Evolutionary conservation across 1,140 invertebrate species (phyloP), one percentile per base, ranked within the genome.

Genomic region (Pseudobourletiella spinata): DNA sequence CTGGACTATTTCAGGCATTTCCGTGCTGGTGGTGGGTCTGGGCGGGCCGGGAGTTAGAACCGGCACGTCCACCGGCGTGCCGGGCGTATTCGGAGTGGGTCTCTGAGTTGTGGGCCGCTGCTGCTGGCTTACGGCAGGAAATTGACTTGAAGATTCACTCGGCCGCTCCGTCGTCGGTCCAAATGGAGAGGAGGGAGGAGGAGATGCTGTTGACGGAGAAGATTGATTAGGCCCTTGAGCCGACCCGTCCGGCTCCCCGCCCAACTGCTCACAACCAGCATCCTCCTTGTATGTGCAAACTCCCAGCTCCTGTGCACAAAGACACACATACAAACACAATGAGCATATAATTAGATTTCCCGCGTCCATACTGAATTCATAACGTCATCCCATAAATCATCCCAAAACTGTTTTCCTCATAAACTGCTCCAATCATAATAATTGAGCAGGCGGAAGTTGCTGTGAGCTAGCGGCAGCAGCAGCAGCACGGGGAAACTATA

Each of bases 271-370:
- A 48, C 61, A 63, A 2, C 18, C 1, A 29, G 61, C 20, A 16
- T 63, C 61, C 11, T 30, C 16, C 46, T 56, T 42, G 26, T 43
- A 32, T 2, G 43, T 48, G 32, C 61, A 63, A 29, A 62, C 28
- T 2, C 60, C 60, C 2, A 14, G 26, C 1, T 26, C 54, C 60
- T 62, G 20, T n/a, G 20, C 29, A 51, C 32, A 29, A 4, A 25
- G 4, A 58, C 3, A 58, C 29, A 44, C 2, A 58, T n/a, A n/a
- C n/a, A n/a, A n/a, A n/a, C n/a, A n/a, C n/a, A n/a, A n/a, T n/a
- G n/a, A n/a, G n/a, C n/a, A n/a, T n/a, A n/a, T n/a, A n/a, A n/a
- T n/a, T n/a, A n/a, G n/a, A n/a, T n/a, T n/a, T n/a, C n/a, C n/a
- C n/a, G n/a, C n/a, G n/a, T n/a, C n/a, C n/a, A n/a, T n/a, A n/a